Evolutionary conservation across 2,797 vertebrate species (phyloP).

Genomic region (Cryptoprocta ferox): DNA sequence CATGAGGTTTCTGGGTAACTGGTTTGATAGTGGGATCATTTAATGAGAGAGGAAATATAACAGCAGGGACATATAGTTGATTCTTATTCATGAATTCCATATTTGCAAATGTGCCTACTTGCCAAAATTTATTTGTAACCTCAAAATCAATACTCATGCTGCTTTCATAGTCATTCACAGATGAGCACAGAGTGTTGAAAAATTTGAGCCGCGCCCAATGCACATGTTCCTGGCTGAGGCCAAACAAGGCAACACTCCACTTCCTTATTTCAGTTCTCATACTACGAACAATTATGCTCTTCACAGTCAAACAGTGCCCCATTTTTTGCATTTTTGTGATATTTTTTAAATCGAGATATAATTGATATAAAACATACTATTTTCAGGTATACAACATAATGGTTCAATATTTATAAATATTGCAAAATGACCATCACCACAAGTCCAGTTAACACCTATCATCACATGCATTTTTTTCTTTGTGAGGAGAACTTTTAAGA

Average conservation of each 20-base stretch:
- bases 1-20: background rate
- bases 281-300: constrained; percentile 28
- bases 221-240: background rate
- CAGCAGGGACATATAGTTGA: background rate
- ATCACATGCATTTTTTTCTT: background rate
- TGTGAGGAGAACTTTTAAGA: background rate
- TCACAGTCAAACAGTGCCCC: constrained; percentile 5
- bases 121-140: constrained; percentile 22
- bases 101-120: background rate
- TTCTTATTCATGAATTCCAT: background rate
- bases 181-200: background rate
- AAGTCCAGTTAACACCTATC: background rate
- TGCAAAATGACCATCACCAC: background rate
- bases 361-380: background rate
- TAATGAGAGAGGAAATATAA: background rate
- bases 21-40: background rate
- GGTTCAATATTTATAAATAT: background rate
- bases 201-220: background rate
- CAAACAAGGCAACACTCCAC: background rate
- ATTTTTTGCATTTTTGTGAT: constrained; percentile 37
- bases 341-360: background rate
- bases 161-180: background rate
- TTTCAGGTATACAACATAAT: background rate
- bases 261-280: constrained; percentile 49
- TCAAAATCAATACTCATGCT: constrained; percentile 8